Conservation (phyloP, 2,797 vertebrate genomes). For the Enteromius radiatus region DNA sequence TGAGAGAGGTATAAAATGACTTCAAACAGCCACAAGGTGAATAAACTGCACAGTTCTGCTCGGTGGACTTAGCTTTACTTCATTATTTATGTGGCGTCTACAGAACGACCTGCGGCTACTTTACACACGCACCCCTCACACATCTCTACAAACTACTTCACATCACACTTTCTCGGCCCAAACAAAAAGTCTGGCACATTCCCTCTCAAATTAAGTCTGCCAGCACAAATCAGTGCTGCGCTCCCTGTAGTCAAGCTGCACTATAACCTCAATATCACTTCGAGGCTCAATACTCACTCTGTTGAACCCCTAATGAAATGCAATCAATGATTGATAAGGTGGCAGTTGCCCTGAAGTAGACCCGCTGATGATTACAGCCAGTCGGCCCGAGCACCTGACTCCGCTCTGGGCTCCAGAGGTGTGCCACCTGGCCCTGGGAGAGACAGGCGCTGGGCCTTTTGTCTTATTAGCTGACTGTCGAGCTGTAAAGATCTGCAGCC, state of each 20-base stretch:
- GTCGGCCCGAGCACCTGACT: conserved; percentile 32
- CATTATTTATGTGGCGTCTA: conserved; percentile 41
- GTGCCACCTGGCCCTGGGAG: conserved; percentile 55
- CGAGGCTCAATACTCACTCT: conserved; percentile 33
- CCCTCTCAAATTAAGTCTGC: conserved; percentile 41
- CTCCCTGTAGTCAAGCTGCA: conserved; percentile 41
- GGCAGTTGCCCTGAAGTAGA: conserved; percentile 48
- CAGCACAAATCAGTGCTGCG: conserved; percentile 29
- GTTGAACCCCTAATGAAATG: conserved; percentile 51
- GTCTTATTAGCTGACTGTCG: conserved; percentile 53
- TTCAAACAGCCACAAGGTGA: conserved; percentile 46
- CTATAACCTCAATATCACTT: conserved; percentile 46
- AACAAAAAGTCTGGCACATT: conserved; percentile 41
- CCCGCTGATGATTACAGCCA: conserved; percentile 47
- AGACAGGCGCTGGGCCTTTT: conserved; percentile 42
- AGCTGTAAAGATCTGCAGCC: conserved; percentile 41
- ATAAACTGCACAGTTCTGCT: conserved; percentile 39
- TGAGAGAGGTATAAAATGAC: conserved; percentile 12
- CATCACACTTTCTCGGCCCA: conserved; percentile 35
- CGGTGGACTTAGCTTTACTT: conserved; percentile 43
- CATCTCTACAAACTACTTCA: conserved; percentile 41
- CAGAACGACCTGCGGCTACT: conserved; percentile 38
- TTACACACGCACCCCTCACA: conserved; percentile 11
- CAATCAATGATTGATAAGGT: conserved; percentile 57
- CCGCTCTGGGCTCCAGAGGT: conserved; percentile 27